These are phyloP conservation scores for Cheilosia urbana DNA, from an alignment of 2,888 invertebrate species.

Conservation along the genomic window DNA sequence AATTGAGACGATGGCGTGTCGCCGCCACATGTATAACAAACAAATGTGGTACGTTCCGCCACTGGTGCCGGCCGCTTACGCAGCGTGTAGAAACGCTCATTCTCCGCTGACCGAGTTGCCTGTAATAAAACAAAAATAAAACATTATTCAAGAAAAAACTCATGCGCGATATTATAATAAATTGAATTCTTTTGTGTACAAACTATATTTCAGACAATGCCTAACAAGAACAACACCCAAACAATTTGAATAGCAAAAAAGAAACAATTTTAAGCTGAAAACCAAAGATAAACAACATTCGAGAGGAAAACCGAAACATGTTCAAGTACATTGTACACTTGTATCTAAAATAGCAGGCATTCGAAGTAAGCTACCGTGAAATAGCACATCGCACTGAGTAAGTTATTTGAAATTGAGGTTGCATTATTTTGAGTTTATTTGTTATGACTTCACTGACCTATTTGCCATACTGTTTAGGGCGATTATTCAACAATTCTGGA, in stretches of 20 bases:
- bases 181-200: neutral
- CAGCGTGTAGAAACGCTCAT: slow-evolving; percentile 91
- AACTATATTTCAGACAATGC: neutral
- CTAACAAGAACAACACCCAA: neutral
- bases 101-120: slow-evolving; percentile 89
- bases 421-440: no score
- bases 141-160: slow-evolving; percentile 4
- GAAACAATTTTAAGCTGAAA: neutral
- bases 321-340: no score
- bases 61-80: slow-evolving; percentile 90
- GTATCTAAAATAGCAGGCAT: neutral
- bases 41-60: slow-evolving; percentile 88
- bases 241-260: neutral
- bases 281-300: neutral
- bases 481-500: no score
- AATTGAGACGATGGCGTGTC: slow-evolving; percentile 92
- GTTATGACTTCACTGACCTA: no score
- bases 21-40: slow-evolving; percentile 95
- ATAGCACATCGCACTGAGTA: no score
- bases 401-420: no score
- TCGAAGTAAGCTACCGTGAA: neutral
- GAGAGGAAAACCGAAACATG: neutral
- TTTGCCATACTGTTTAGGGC: no score
- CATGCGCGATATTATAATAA: neutral
- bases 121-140: slow-evolving; percentile 79